These are phyloP conservation scores for Columba guinea DNA, from an alignment of 2,797 vertebrate species.

Conservation along the genomic window DNA sequence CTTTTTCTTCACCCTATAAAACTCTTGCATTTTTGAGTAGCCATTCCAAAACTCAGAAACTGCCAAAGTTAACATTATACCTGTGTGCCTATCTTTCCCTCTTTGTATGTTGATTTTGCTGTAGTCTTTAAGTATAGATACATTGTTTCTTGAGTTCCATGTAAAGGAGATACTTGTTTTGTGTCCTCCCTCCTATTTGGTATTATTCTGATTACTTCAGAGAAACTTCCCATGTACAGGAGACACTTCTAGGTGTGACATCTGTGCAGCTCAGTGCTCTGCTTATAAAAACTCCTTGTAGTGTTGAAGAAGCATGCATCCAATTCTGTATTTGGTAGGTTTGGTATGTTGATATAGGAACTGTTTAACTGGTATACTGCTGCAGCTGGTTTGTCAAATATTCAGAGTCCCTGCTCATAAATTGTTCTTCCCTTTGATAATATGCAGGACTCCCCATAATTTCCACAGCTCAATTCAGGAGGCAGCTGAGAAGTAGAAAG, in stretches of 20 bases:
- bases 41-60: neutral
- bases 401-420: neutral
- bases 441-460: neutral
- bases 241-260: neutral
- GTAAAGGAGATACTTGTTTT: neutral
- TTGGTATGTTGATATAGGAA: neutral
- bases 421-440: neutral
- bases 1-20: neutral
- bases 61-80: neutral
- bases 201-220: neutral
- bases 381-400: neutral
- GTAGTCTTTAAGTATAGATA: neutral
- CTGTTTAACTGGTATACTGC: neutral
- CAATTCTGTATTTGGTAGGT: neutral
- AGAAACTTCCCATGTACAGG: neutral
- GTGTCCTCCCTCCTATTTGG: neutral
- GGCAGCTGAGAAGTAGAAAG: constrained; percentile 13
- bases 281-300: neutral
- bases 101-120: neutral
- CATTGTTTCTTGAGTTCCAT: neutral
- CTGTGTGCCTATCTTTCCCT: neutral
- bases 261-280: neutral
- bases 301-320: neutral
- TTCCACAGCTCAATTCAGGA: neutral
- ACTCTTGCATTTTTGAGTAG: neutral